phyloP scores from a whole-genome alignment of 2,113 vertebrate species.

The Carettochelys insculpta region DNA sequence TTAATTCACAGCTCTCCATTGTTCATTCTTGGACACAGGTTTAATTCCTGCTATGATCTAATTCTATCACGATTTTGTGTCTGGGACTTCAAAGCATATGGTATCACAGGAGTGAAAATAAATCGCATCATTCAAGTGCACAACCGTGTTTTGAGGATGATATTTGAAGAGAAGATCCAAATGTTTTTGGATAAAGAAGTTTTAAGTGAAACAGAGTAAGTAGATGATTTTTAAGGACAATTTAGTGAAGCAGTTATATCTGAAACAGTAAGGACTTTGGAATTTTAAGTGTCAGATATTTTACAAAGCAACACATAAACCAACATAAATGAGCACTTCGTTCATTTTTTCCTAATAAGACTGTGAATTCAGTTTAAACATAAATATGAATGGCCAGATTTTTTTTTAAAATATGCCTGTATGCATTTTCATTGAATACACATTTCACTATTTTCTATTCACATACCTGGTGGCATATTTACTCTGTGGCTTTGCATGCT shows the following conservation, averaged over 20 bases:
- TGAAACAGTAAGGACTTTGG: background rate
- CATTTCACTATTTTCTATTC: background rate
- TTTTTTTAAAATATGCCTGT: background rate
- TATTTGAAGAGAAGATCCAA: constrained; percentile 86
- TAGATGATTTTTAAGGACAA: background rate
- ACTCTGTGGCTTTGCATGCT: background rate
- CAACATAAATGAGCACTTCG: background rate
- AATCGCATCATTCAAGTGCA: constrained; percentile 81
- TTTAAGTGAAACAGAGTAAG: constrained; percentile 54
- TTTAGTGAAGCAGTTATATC: background rate
- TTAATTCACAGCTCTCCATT: background rate
- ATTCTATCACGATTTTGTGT: constrained; percentile 82
- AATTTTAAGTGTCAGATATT: background rate
- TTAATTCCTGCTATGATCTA: constrained; percentile 82
- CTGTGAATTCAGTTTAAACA: background rate
- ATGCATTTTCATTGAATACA: background rate
- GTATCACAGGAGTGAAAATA: constrained; percentile 79
- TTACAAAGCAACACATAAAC: background rate
- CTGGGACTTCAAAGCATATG: constrained; percentile 76
- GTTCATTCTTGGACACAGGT: constrained; percentile 72
- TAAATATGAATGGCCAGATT: background rate
- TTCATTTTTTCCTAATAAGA: background rate
- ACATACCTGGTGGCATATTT: background rate
- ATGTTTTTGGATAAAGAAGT: constrained; percentile 72
- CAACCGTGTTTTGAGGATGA: constrained; percentile 81